A percentile compares a stretch with the other conserved stretches of the same genome.
phyloP scores from a whole-genome alignment of 2,113 vertebrate genomes.

The Leucopsar rothschildi region DNA sequence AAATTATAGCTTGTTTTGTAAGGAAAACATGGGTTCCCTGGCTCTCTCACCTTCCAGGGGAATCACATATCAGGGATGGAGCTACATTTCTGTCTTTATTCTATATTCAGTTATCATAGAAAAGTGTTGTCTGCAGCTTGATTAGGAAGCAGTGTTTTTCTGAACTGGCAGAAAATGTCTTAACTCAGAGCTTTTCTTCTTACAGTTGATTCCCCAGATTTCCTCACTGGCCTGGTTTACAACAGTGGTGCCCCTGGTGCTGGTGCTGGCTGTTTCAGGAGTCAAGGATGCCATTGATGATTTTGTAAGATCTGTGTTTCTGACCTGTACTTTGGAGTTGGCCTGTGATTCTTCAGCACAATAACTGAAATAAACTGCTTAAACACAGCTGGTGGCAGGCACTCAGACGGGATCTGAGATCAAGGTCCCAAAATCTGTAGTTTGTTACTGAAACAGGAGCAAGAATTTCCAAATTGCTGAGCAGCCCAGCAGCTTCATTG shows the following conservation, averaged over 20 bases:
- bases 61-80: neutral
- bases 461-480: neutral
- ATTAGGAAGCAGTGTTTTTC: neutral
- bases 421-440: neutral
- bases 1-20: neutral
- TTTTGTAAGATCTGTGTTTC: conserved; percentile 72
- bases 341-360: neutral
- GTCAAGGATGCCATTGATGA: conserved; percentile 93
- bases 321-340: neutral
- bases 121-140: neutral
- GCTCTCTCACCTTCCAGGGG: neutral
- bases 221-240: conserved; percentile 94
- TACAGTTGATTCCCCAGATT: conserved; percentile 88
- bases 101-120: neutral
- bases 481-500: neutral
- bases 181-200: conserved; percentile 13
- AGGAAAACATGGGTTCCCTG: neutral
- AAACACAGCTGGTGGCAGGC: neutral
- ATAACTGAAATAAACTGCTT: neutral
- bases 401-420: neutral
- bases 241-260: conserved; percentile 85
- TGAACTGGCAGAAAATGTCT: neutral
- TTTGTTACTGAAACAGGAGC: neutral
- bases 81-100: neutral
- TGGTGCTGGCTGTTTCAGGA: conserved; percentile 87